Evolutionary conservation across 2,888 invertebrate genomes (phyloP), one percentile per base, ranked within the genome.

Genomic region (Dryomyza anilis): DNA sequence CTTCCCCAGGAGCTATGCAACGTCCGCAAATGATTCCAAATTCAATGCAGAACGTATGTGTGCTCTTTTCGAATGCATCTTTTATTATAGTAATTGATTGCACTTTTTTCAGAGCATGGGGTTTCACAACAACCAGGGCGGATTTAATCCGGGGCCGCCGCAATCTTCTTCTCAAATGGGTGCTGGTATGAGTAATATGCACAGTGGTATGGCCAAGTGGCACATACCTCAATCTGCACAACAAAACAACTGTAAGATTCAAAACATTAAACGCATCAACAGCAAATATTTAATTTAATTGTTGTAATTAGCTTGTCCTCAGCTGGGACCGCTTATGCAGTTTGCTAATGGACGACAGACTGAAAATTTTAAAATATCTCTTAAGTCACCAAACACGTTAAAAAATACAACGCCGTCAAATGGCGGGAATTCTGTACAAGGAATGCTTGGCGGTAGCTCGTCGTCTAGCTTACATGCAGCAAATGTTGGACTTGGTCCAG

Each of bases 201-300:
- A 81, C 76, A 76, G 77, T 52, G 74, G 75, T 63, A 76, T 80
- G 70, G 87, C 88, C 76, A 90, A 91, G 79, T 92, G 92, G 92
- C 92, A 92, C 82, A 91, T 90, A 73, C 92, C 81, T 66, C 84
- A 84, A 74, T 82, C 82, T 53, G 82, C 79, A 64, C 83, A 82
- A 71, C 80, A 82, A 73, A 76, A 79, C 69, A 83, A 85, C 76
- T 86, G 86, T 86, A 63, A 77, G 59, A 46, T 52, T 62, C 29
- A 3, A 33, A 58, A 45, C 29, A 19, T 25, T 48, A 8, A n/a
- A 19, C 19, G 1, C 8, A 45, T 45, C 12, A 29, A 1, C 10
- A 29, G 50, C 23, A 2, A 14, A 19, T 48, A 14, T 27, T 23
- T 7, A 1, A 12, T 10, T 25, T 27, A 50, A 52, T n/a, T 63